Evolutionary conservation across 2,797 vertebrate genomes (phyloP).

Genomic region (Tenualosa thibaudeaui): DNA sequence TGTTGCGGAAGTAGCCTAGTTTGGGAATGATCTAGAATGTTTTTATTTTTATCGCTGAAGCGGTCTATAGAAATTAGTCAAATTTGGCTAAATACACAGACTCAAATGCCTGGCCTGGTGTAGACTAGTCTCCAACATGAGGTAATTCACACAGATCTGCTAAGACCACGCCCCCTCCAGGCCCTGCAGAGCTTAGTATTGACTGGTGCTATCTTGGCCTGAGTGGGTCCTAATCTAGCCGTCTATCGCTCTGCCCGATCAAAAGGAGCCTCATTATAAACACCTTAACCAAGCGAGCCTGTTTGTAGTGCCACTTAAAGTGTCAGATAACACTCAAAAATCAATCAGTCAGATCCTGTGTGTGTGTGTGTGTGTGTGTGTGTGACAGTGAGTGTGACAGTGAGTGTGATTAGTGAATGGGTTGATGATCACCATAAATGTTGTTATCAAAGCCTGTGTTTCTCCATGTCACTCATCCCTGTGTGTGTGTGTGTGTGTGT

Average conservation of each 20-base stretch:
- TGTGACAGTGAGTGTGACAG: background rate
- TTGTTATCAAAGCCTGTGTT: background rate
- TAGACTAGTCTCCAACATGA: background rate
- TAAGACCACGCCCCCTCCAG: background rate
- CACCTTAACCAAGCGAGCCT: background rate
- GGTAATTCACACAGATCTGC: background rate
- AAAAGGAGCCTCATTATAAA: background rate
- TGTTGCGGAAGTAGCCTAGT: too few species aligned
- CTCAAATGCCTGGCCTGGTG: background rate
- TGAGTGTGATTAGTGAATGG: background rate
- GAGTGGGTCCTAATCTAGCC: constrained; percentile 17
- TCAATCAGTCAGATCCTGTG: background rate
- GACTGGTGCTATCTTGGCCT: constrained; percentile 2
- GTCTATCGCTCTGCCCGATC: constrained; percentile 7
- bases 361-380: constrained; percentile 23
- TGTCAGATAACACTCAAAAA: background rate
- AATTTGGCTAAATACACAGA: background rate
- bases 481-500: too few species aligned
- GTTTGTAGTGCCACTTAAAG: background rate
- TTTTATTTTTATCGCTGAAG: too few species aligned
- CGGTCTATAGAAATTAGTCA: too few species aligned
- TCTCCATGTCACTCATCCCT: background rate
- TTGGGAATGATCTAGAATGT: too few species aligned
- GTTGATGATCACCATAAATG: background rate
- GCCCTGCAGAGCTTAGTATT: background rate